A percentile compares a stretch with the other conserved stretches of the same genome.
phyloP scores from a whole-genome alignment of 2,888 invertebrate species.

The Phymatocera aterrima region DNA sequence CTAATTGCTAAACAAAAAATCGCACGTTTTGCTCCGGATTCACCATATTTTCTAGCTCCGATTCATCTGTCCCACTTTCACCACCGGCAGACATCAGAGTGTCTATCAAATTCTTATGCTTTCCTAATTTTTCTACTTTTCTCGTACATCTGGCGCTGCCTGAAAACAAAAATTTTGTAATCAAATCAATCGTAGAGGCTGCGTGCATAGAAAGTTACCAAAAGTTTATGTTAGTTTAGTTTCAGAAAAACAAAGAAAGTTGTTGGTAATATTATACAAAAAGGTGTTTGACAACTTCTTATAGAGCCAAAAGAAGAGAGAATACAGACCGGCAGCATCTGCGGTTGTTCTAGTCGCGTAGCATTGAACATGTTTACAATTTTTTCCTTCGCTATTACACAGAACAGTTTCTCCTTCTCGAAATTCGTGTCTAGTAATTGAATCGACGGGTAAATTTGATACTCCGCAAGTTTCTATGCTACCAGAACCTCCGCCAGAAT shows the following conservation, averaged over 20 bases:
- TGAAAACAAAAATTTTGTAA: not conserved
- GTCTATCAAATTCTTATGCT: conserved; percentile 60
- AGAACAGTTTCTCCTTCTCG: conserved; percentile 58
- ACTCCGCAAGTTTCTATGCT: conserved; percentile 52
- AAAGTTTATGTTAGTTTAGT: not conserved
- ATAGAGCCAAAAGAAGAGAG: no score
- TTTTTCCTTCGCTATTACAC: conserved; percentile 58
- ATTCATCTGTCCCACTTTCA: conserved; percentile 60
- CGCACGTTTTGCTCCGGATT: conserved; percentile 54
- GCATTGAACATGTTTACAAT: conserved; percentile 59
- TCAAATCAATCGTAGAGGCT: not conserved
- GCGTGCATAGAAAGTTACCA: not conserved
- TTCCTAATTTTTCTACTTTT: conserved; percentile 56
- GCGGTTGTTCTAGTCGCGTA: conserved; percentile 57
- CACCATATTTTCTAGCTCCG: conserved; percentile 63
- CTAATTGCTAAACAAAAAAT: not conserved
- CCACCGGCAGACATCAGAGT: conserved; percentile 58
- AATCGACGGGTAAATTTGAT: conserved; percentile 55
- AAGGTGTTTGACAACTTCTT: not conserved
- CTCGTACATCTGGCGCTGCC: conserved; percentile 13
- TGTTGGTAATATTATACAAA: not conserved
- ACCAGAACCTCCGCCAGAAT: conserved; percentile 45
- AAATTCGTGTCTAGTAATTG: conserved; percentile 55
- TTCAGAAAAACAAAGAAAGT: not conserved
- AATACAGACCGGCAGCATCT: conserved; percentile 40